phyloP scores from a whole-genome alignment of 2,797 vertebrate species.

The Rhynchotus rufescens region DNA sequence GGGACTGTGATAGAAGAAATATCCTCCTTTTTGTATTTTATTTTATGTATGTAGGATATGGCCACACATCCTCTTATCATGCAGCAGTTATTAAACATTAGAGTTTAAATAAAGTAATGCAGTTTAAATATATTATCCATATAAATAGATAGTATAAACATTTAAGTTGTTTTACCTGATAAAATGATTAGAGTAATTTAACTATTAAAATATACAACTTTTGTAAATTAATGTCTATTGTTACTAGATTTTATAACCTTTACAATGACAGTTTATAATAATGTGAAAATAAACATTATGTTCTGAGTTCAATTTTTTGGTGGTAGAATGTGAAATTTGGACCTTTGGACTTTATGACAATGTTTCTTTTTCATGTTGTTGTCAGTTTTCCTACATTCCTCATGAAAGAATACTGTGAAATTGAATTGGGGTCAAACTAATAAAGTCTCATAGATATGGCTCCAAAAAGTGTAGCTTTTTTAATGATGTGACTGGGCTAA shows the following conservation, averaged over 20 bases:
- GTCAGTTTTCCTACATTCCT: neutral
- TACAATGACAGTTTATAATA: neutral
- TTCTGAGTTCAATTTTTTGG: neutral
- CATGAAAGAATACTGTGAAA: neutral
- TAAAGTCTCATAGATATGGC: neutral
- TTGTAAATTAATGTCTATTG: neutral
- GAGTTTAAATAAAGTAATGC: too few species aligned
- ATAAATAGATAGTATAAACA: too few species aligned
- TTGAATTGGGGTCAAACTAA: neutral
- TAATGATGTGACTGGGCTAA: neutral
- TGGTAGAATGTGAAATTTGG: neutral
- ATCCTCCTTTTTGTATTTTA: neutral
- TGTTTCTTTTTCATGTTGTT: neutral
- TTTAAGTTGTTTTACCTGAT: neutral
- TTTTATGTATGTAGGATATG: neutral
- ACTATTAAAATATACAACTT: rapidly evolving
- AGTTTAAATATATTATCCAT: too few species aligned
- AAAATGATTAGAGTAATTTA: neutral
- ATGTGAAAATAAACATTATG: neutral
- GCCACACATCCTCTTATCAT: neutral
- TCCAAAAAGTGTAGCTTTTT: neutral
- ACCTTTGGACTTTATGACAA: neutral
- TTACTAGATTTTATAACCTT: neutral
- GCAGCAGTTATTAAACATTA: neutral
- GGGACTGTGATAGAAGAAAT: neutral